phyloP scores from a whole-genome alignment of 2,888 invertebrate species.

The Tyria jacobaeae region DNA sequence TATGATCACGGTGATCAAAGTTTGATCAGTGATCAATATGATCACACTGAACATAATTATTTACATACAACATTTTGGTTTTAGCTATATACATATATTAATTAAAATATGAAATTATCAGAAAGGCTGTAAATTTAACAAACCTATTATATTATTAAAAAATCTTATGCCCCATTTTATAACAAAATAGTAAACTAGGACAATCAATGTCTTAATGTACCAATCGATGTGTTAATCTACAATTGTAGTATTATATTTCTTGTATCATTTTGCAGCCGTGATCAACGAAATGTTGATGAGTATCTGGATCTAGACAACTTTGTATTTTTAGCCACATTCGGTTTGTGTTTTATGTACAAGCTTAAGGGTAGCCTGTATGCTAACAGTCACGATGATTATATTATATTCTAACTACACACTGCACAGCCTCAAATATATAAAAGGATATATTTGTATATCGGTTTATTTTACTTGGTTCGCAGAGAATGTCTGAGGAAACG shows the following conservation, averaged over 20 bases:
- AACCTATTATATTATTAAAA: too few relatives aligned
- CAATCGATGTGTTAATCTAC: constrained; percentile 36
- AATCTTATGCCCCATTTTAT: not conserved
- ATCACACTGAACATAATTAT: constrained; percentile 15
- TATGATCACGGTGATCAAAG: constrained; percentile 8
- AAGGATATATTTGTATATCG: constrained; percentile 64
- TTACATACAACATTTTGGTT: not conserved
- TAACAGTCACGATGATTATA: constrained; percentile 54
- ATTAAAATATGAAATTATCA: not conserved
- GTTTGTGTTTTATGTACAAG: constrained; percentile 36
- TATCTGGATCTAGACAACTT: constrained; percentile 12
- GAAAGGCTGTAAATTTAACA: not conserved
- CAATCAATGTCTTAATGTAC: constrained; percentile 23
- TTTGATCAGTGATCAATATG: constrained; percentile 12
- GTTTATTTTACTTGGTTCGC: constrained; percentile 88
- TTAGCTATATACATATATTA: constrained; percentile 3
- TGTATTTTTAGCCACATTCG: constrained; percentile 29
- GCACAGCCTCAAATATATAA: constrained; percentile 52
- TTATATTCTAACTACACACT: constrained; percentile 57
- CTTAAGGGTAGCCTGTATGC: constrained; percentile 52
- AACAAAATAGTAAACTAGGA: constrained; percentile 1
- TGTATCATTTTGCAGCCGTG: constrained; percentile 18
- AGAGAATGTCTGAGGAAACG: constrained; percentile 94
- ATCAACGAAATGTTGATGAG: constrained; percentile 11
- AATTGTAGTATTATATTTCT: constrained; percentile 32